These are phyloP conservation scores for Papilio dardanus DNA, from an alignment of 1,140 invertebrate genomes.

Conservation along the genomic window DNA sequence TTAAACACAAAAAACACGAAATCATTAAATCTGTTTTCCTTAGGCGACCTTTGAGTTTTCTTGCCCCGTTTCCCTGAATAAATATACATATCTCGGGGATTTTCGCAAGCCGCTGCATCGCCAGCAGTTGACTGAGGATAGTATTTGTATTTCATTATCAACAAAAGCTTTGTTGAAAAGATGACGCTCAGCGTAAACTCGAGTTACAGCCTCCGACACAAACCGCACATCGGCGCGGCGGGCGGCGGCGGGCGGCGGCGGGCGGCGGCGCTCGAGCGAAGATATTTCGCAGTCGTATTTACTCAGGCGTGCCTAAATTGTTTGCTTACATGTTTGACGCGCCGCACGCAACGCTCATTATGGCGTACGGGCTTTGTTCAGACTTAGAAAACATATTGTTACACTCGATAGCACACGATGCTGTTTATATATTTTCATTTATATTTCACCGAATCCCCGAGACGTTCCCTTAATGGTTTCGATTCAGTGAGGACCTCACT, in stretches of 20 bases:
- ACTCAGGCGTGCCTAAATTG: conserved; percentile 81
- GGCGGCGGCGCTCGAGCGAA: conserved; percentile 66
- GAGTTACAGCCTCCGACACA: conserved; percentile 68
- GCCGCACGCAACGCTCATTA: conserved; percentile 81
- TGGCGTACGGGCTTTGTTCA: conserved; percentile 77
- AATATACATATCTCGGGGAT: conserved; percentile 58
- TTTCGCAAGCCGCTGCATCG: conserved; percentile 66
- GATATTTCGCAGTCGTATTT: conserved; percentile 81
- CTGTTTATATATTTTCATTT: conserved; percentile 78
- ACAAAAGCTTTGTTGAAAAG: conserved; percentile 78
- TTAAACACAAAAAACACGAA: conserved; percentile 32
- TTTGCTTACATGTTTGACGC: conserved; percentile 82
- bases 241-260: neutral
- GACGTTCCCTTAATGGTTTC: conserved; percentile 65
- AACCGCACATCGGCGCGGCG: conserved; percentile 60
- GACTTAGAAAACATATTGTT: conserved; percentile 79
- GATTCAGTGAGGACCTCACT: conserved; percentile 64
- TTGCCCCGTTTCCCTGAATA: conserved; percentile 49
- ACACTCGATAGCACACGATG: conserved; percentile 72
- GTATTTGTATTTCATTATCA: conserved; percentile 81
- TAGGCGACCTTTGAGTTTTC: conserved; percentile 46
- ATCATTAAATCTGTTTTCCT: conserved; percentile 49
- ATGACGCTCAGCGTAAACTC: conserved; percentile 74
- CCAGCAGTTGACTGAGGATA: conserved; percentile 66
- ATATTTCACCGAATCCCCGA: conserved; percentile 74